phyloP scores from a whole-genome alignment of 2,113 vertebrate species.

The Mesocricetus auratus region DNA sequence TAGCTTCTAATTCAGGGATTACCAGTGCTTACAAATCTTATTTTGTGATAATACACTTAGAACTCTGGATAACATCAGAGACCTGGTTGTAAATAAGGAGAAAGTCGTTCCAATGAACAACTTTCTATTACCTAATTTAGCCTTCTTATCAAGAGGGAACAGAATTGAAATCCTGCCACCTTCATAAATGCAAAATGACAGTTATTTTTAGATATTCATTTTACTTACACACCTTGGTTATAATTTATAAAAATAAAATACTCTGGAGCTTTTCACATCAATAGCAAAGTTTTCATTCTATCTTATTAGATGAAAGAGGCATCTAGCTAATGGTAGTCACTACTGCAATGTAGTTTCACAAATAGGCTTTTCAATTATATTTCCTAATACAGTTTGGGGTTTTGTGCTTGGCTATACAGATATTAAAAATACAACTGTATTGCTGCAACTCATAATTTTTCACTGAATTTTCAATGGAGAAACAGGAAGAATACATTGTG shows the following conservation, averaged over 20 bases:
- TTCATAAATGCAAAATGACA: constrained; percentile 50
- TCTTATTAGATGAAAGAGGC: constrained; percentile 40
- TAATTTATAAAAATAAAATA: constrained; percentile 57
- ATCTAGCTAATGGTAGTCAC: neutral
- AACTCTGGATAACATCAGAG: neutral
- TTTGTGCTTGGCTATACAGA: constrained; percentile 32
- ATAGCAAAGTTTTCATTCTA: constrained; percentile 8
- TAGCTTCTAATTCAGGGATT: neutral
- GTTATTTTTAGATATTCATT: neutral
- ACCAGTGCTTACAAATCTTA: neutral
- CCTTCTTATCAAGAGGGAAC: neutral
- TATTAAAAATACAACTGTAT: neutral
- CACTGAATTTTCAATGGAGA: neutral
- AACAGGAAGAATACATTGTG: neutral
- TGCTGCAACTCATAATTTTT: neutral
- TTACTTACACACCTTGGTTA: neutral
- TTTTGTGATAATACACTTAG: neutral
- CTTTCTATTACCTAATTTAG: neutral
- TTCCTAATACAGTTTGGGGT: neutral
- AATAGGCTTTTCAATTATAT: constrained; percentile 22
- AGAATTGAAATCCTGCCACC: neutral
- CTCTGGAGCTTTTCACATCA: neutral
- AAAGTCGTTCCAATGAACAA: constrained; percentile 5
- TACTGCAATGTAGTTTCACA: constrained; percentile 25
- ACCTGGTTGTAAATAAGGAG: neutral